Evolutionary conservation across 2,113 vertebrate species (phyloP), one percentile per base, ranked within the genome.

Genomic region (Oryzias curvinotus): DNA sequence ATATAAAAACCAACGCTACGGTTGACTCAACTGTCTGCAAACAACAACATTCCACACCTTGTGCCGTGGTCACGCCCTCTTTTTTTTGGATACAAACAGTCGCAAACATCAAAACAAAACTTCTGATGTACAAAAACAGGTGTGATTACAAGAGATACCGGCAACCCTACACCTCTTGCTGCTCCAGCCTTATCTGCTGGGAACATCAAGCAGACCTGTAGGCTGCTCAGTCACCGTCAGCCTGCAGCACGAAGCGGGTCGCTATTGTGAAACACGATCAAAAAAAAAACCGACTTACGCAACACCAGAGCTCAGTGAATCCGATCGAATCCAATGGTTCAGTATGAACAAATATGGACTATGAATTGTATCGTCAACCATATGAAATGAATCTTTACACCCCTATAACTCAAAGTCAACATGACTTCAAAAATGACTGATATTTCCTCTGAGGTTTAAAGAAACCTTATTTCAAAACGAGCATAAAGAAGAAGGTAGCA

Each of bases 201-300:
- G 76, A 78, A 75, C 72, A 87, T 87, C 83, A 62, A 67, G 75
- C 62, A 71, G 73, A 48, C 73, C 77, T 68, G 18, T 58, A 42
- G 73, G 85, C 70, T 78, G 72, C 81, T 71, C 59, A 60, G 78
- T 82, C 23, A 16, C 67, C 43, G 61, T 64, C 73, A 47, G 70
- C 60, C 77, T 48, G 68, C 69, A 53, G 62, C 59, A 18, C 77
- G 57, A 78, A 87, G 67, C n/a, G 52, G 83, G 86, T 70, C 78
- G 83, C 72, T 76, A 80, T 82, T 81, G 85, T 81, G 78, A 78
- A 84, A 82, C 58, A 65, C 16, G 5, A 73, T 75, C 83, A 85
- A 77, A 73, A 57, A 79, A 81, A 76, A 84, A 76, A 77, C 60
- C 45, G 14, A 4, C 52, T 82, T 83, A 77, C 25, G 5, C 73